A percentile compares a stretch with the other conserved stretches of the same genome.
Evolutionary conservation across 1,140 invertebrate species (phyloP).

Genomic region (Drosophila malerkotliana): DNA sequence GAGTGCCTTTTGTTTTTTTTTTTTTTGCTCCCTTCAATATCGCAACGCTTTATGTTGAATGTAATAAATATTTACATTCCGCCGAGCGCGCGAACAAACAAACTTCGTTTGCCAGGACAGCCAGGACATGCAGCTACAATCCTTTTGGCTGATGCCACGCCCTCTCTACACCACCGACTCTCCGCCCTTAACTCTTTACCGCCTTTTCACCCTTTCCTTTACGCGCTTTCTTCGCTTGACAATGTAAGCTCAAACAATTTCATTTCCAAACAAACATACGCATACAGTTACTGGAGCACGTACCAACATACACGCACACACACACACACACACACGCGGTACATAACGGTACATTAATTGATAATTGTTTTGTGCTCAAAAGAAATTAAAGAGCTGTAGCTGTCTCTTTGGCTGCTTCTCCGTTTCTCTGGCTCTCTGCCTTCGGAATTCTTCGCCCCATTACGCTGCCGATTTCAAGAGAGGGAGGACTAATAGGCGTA

Average conservation of each 20-base stretch:
- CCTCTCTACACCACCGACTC: no score
- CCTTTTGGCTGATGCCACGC: neutral
- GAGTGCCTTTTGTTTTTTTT: neutral
- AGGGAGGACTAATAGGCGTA: neutral
- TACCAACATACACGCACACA: constrained; percentile 12
- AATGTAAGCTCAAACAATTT: constrained; percentile 70
- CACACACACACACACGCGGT: constrained; percentile 7
- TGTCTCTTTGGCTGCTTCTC: neutral
- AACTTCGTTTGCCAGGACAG: constrained; percentile 39
- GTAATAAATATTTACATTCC: constrained; percentile 64
- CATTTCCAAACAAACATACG: constrained; percentile 52
- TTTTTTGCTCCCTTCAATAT: constrained; percentile 24
- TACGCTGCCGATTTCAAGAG: constrained; percentile 26
- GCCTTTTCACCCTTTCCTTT: constrained; percentile 1
- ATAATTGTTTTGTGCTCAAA: constrained; percentile 80
- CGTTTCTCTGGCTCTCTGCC: neutral
- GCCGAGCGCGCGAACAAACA: constrained; percentile 45
- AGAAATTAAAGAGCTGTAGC: constrained; percentile 69
- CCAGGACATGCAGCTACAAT: constrained; percentile 26
- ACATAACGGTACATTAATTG: constrained; percentile 76
- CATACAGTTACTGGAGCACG: constrained; percentile 22
- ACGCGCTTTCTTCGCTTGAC: constrained; percentile 37
- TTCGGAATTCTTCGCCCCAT: constrained; percentile 42
- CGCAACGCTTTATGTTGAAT: constrained; percentile 26
- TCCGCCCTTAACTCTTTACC: neutral